Conservation (phyloP, 1,140 invertebrate genomes). For the Aricia agestis region DNA sequence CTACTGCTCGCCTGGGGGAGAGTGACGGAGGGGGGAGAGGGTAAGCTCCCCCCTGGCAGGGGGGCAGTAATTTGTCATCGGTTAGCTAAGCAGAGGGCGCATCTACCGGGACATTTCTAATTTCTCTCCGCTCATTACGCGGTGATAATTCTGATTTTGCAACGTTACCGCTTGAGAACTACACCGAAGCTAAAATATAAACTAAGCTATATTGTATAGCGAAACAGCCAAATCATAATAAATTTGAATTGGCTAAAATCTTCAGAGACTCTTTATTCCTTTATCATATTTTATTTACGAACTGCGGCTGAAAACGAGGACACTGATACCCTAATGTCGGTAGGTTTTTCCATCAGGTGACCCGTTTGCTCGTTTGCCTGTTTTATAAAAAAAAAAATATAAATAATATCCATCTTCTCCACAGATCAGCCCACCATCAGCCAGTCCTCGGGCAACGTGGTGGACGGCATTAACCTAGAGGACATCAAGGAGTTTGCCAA, state of each 20-base stretch:
- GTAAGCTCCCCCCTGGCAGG: conserved; percentile 17
- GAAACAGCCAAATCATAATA: too few species aligned
- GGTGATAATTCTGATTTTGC: neutral
- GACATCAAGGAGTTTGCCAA: conserved; percentile 99
- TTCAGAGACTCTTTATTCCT: too few species aligned
- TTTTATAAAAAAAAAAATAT: too few species aligned
- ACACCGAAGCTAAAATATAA: too few species aligned
- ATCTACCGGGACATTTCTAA: conserved; percentile 69
- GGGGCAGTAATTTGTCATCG: conserved; percentile 72
- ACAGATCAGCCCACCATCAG: conserved; percentile 93
- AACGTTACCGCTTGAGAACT: too few species aligned
- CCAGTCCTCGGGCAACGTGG: conserved; percentile 94
- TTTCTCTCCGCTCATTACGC: conserved; percentile 33
- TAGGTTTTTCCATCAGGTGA: too few species aligned
- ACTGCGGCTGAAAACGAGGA: too few species aligned
- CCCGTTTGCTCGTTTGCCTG: too few species aligned
- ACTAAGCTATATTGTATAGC: neutral
- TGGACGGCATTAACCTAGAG: conserved; percentile 97
- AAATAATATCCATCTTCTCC: conserved; percentile 37
- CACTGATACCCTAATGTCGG: too few species aligned
- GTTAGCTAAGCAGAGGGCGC: conserved; percentile 58
- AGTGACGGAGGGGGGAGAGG: conserved; percentile 19
- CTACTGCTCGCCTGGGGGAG: conserved; percentile 38
- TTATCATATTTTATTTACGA: too few species aligned
- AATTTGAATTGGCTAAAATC: too few species aligned